Base-by-base conservation (phyloP, 2,113 vertebrate genomes). In the Myrmecobius fasciatus region DNA sequence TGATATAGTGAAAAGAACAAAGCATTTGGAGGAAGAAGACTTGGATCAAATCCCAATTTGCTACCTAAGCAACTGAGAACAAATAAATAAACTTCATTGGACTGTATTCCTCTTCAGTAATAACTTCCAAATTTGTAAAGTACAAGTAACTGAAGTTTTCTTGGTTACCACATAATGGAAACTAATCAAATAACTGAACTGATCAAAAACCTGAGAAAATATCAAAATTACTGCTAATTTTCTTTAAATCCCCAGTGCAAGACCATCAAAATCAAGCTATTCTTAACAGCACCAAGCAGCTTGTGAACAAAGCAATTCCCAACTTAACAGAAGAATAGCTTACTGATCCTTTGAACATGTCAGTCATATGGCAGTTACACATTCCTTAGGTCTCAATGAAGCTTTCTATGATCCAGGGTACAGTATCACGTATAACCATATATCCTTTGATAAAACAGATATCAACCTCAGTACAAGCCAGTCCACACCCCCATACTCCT, bases 401-500 rank as follows among this genome's bases (percentile, higher is more conserved):
- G 26, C n/a, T 25, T 89, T 95, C 47, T 95, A 31, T 53, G 22
- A 28, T 93, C 31, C 56, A 94, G 94, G 91, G 67, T 56, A 95
- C 0, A 51, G 91, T 90, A 94, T 89, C 91, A 95, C 89, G 89
- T 91, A 75, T 31, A 93, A 20, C 36, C 47, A 89, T 22, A 93
- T 75, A 94, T 46, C 90, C 14, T 93, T 95, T 93, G 26, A 97
- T 91, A 92, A 67, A 97, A 94, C 22, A 95, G 36, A 90, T 56
- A 96, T 96, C 92, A 93, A 53, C 25, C 20, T 96, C 89, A 95
- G 26, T 95, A 92, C 95, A 91, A 96, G 48, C 83, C 95, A 97
- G 93, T 92, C 60, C 96, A n/a, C n/a, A 93, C 96, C 93, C 53
- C 93, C n/a, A 91, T 89, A 89, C 93, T 83, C 43, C 49, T 22